Base-by-base conservation (phyloP, 2,888 invertebrate genomes). In the Cheilosia variabilis region DNA sequence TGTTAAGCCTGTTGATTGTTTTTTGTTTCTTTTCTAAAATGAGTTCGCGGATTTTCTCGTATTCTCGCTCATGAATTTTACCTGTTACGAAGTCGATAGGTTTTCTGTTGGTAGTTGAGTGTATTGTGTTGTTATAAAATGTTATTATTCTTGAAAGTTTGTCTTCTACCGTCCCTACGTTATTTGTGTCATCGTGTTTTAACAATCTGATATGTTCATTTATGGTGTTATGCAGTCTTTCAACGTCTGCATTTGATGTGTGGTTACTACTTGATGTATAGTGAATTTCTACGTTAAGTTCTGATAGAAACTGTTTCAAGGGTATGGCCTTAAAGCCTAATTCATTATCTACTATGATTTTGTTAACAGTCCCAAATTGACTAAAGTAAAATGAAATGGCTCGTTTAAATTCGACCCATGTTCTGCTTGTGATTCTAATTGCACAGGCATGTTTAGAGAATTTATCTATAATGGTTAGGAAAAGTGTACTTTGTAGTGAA, bases 391-490 rank as follows among this genome's bases (percentile, higher is more conserved):
- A 83, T 9, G 22, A 45, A 10, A 88, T 34, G 1, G 72, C 79
- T 65, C 69, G 31, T 66, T 87, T 88, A 24, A 83, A 87, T 63
- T 87, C 83, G 2, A 65, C 80, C 87, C 87, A 88, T 2, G 82
- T 73, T 53, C 87, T 71, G 24, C 78, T 75, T 9, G 50, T 37
- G 9, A 88, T 80, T 69, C 73, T 86, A 2, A 82, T 79, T 9
- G 88, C 89, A 57, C 72, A 87, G 5, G 84, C 88, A 55, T 87
- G 87, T 77, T 88, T 87, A 9, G 88, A 75, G 50, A 89, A 89
- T 41, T 88, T 81, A 24, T 89, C 89, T 2, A 88, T 83, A 2
- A 88, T 80, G 15, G 88, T 89, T 22, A 89, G 5, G 34, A 88
- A 88, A 4, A 87, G 37, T 1, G 66, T 41, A 58, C 88, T 87